phyloP scores from a whole-genome alignment of 92 coral and sea anemone species.

The Zoanthus solanderi region DNA sequence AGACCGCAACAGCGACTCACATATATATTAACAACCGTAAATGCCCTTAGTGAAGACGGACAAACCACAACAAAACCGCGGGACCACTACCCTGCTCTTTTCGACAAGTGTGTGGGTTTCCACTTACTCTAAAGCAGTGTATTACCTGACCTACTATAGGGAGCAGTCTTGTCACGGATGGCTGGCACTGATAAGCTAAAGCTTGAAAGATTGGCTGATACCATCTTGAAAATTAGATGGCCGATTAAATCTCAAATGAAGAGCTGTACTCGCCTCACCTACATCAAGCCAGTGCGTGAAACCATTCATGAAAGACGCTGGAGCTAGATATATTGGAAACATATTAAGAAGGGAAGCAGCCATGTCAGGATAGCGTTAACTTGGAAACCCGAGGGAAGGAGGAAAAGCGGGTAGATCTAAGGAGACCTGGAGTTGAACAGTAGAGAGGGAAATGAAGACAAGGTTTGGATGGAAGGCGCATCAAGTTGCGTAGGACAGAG shows the following conservation, averaged over 20 bases:
- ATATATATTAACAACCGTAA: no score
- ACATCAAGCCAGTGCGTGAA: neutral
- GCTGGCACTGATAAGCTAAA: neutral
- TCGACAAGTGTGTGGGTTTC: neutral
- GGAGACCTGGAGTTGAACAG: neutral
- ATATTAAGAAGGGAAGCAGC: neutral
- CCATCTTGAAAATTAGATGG: neutral
- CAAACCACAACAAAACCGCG: no score
- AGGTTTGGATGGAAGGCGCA: neutral
- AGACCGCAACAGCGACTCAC: no score
- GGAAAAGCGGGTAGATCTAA: neutral
- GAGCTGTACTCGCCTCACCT: no score
- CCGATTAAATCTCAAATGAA: no score
- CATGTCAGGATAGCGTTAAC: neutral
- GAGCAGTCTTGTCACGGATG: neutral
- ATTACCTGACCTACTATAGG: neutral
- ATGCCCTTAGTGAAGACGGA: no score
- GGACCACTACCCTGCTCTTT: no score
- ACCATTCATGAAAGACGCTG: neutral
- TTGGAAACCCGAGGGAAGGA: neutral
- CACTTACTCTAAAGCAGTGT: conserved; percentile 8
- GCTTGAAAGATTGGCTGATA: neutral
- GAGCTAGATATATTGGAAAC: neutral
- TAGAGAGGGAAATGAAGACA: neutral
- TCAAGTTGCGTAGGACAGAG: conserved; percentile 6